Evolutionary conservation across 2,797 vertebrate species (phyloP), one percentile per base, ranked within the genome.

Genomic region (Sciurus vulgaris): DNA sequence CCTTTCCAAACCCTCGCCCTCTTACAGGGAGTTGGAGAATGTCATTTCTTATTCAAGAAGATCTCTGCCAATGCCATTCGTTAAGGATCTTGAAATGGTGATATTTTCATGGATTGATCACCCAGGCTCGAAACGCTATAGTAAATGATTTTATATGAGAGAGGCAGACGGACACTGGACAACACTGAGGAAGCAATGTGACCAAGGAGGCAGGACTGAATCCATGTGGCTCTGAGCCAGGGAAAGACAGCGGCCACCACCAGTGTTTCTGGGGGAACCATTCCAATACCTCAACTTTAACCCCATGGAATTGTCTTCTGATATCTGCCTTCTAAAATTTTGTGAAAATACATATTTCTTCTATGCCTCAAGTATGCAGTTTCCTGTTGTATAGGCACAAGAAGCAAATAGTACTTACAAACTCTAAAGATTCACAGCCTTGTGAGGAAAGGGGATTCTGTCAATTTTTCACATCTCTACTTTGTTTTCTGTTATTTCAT

Each of bases 1-100:
- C 41, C 10, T 1, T 1, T 18, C 22, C 3, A 15, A 28, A 5
- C 5, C 7, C 14, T 47, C 12, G 15, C 5, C 6, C 11, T n/a
- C 51, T 41, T 14, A 56, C 44, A 49, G 17, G 30, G 38, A 83
- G 78, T 87, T 24, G 74, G 28, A 83, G 7, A 56, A n/a, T 54
- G 13, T 47, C 73, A 69, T 3, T 35, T 61, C 13, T 35, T 30
- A 54, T 38, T 24, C 61, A 49, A 56, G 8, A 59, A 65, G n/a
- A 1, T 20, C 38, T 54, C 79, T 63, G 18, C 2, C 61, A 7
- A 67, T 24, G 24, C 70, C 22, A 79, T 26, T 78, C 5, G 78
- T 26, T 47, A 59, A 79, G 26, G 22, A 56, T 38, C 4, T 61
- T 61, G 7, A 79, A 28, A 79, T 76, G 24, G 2, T 44, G 30